Percentiles rank a stretch among this genome's conserved stretches.
Evolutionary conservation across 37 sponge, comb jelly and placozoan genomes (phyloP).

Genomic region (Halisarca cf. caerulea): DNA sequence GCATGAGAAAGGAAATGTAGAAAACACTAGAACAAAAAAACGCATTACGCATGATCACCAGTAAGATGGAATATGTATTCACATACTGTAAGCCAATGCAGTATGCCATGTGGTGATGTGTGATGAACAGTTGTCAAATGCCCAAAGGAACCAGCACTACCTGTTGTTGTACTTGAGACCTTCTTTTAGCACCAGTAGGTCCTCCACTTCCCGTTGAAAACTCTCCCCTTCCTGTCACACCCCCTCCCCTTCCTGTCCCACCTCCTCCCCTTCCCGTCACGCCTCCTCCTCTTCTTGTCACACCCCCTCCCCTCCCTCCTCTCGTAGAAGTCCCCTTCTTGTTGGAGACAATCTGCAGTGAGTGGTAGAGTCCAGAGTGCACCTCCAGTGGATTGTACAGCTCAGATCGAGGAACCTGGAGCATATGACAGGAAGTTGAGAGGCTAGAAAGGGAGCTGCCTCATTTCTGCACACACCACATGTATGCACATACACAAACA

Average conservation of each 20-base stretch:
- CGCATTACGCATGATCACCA: no score
- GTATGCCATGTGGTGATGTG: background rate
- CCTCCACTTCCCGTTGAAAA: background rate
- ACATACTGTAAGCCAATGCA: no score
- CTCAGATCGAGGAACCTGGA: background rate
- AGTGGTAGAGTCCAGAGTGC: slow-evolving; percentile 10
- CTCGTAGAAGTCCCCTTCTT: background rate
- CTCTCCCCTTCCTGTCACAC: no score
- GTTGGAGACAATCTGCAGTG: background rate
- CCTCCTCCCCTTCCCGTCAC: background rate
- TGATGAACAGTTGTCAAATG: background rate
- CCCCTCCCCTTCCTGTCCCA: background rate
- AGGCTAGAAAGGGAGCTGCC: no score
- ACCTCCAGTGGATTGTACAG: slow-evolving; percentile 19
- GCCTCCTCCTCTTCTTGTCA: background rate
- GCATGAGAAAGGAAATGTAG: no score
- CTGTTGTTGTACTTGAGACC: background rate
- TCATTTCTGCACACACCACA: no score
- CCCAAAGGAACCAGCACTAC: background rate
- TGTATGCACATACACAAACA: no score
- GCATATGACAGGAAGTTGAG: no score
- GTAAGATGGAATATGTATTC: no score
- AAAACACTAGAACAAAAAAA: no score
- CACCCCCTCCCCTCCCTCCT: background rate
- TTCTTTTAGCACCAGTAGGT: background rate